Conservation (phyloP, 30 jellyfish, hydroid and myxozoan genomes). For the Aurelia sp. region DNA sequence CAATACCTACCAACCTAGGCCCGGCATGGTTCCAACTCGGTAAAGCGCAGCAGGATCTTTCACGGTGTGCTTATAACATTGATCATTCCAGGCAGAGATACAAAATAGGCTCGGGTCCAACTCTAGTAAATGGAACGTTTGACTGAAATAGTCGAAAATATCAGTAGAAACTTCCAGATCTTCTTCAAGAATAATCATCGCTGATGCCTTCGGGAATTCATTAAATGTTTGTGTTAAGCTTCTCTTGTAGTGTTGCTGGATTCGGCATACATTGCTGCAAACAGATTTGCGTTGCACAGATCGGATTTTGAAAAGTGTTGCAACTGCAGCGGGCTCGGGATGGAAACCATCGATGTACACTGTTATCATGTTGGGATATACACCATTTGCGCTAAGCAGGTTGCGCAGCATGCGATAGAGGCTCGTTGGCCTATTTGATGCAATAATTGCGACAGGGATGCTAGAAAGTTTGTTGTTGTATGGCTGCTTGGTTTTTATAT, state of each 20-base stretch:
- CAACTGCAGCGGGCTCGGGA: conserved; percentile 94
- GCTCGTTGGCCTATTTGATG: conserved; percentile 94
- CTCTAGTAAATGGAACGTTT: conserved; percentile 75
- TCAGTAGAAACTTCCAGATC: conserved; percentile 97
- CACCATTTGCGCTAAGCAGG: conserved; percentile 91
- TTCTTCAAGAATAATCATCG: conserved; percentile 92
- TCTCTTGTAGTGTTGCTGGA: conserved; percentile 96
- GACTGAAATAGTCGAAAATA: conserved; percentile 94
- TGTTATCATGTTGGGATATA: conserved; percentile 74
- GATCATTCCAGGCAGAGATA: conserved; percentile 99
- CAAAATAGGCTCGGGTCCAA: conserved; percentile 87
- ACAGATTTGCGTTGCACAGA: conserved; percentile 81
- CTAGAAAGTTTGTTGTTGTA: conserved; percentile 38
- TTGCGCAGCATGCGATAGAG: conserved; percentile 92
- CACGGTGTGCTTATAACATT: conserved; percentile 93
- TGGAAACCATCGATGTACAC: conserved; percentile 88
- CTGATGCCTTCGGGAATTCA: conserved; percentile 79
- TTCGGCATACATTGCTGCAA: conserved; percentile 91
- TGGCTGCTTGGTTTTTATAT: conserved; percentile 50
- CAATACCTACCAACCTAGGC: no score
- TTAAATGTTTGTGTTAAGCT: conserved; percentile 85
- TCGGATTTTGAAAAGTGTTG: conserved; percentile 80
- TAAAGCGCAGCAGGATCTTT: conserved; percentile 93
- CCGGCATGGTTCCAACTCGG: conserved; percentile 83
- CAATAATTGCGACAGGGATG: conserved; percentile 93